Evolutionary conservation across 2,113 vertebrate species (phyloP), one percentile per base, ranked within the genome.

Genomic region (Pachycephala philippinensis): DNA sequence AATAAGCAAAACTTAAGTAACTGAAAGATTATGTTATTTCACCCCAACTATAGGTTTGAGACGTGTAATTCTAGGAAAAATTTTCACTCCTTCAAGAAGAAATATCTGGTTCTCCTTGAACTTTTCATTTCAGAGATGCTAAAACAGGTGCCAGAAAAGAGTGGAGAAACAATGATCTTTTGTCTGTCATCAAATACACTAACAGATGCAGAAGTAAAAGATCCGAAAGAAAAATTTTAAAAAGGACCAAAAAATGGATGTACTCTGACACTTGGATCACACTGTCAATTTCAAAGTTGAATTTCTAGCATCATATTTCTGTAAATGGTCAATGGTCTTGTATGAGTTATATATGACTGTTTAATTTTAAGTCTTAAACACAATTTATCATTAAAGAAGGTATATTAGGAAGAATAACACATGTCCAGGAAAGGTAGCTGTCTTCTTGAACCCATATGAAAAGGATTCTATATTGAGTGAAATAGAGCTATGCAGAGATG

Each of bases 1-100:
- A 98, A 91, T 71, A 75, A 97, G 31, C 39, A 85, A 65, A 77
- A 89, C 60, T 85, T 52, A 88, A 85, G 30, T 3, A 91, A 12
- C 7, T 33, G 56, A 82, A 87, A 12, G 12, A 64, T 44, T 63
- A 56, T 27, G 20, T 64, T 79, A 35, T 76, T 83, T 74, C 33
- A 54, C 4, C 7, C 3, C 18, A 93, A 13, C 8, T 39, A 16
- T 1, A 63, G 18, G 28, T 49, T 66, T 66, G 21, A 88, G 35
- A 82, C 1, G 5, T 27, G 19, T 5, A 54, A 52, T 71, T 84
- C 52, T 53, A 84, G 35, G 82, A 87, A 63, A 77, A 7, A 19
- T 22, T 39, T 52, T 80, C 13, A 66, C 12, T 64, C 39, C 22
- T 85, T 63, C 44, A 68, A 28, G 23, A 78, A 42, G 27, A 45